Evolutionary conservation across 2,113 vertebrate genomes (phyloP).

Genomic region (Brachyistius frenatus): DNA sequence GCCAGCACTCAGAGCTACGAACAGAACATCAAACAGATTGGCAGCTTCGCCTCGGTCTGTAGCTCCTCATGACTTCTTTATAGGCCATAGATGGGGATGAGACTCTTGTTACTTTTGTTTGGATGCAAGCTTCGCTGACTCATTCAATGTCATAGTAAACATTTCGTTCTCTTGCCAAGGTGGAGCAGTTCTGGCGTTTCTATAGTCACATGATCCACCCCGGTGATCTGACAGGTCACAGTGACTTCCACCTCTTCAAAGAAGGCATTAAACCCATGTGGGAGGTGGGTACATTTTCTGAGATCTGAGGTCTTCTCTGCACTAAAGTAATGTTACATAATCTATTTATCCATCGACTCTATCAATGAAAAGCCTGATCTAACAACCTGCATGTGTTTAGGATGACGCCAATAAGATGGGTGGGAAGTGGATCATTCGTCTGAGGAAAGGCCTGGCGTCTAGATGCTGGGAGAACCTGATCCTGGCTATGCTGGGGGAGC

Average conservation of each 20-base stretch:
- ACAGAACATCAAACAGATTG: conserved; percentile 89
- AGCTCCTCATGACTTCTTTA: not conserved
- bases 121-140: not conserved
- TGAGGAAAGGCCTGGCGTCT: conserved; percentile 87
- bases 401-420: conserved; percentile 90
- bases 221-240: conserved; percentile 87
- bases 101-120: not conserved
- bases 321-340: too few relatives aligned
- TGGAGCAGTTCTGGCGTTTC: conserved; percentile 90
- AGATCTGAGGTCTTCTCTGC: not conserved
- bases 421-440: conserved; percentile 89
- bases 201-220: conserved; percentile 91
- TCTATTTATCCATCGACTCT: too few relatives aligned
- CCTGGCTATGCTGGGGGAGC: conserved; percentile 88
- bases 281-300: conserved; percentile 78
- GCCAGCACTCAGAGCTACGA: conserved; percentile 89
- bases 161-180: conserved; percentile 64
- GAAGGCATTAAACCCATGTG: conserved; percentile 91
- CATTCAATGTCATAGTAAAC: not conserved
- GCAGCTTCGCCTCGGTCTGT: conserved; percentile 87
- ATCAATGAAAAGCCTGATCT: not conserved
- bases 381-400: conserved; percentile 54
- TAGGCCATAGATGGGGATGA: not conserved
- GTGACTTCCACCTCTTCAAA: conserved; percentile 89
- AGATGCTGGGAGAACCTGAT: conserved; percentile 90